phyloP scores from a whole-genome alignment of 2,888 invertebrate species.

The Pocota personata region DNA sequence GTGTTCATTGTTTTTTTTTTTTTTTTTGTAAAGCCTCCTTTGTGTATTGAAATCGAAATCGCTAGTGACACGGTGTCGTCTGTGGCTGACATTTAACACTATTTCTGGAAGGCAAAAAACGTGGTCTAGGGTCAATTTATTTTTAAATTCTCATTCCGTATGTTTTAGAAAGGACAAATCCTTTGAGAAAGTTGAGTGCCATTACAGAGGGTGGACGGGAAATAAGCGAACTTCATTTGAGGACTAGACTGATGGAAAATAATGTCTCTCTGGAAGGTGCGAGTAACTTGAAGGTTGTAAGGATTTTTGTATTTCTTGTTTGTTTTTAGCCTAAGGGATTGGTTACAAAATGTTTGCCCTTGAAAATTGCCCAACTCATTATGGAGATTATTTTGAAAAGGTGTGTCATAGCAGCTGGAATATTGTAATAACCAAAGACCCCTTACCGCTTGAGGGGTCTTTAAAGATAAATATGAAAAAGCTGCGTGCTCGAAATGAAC shows the following conservation, averaged over 20 bases:
- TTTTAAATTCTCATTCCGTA: constrained; percentile 16
- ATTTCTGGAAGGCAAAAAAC: constrained; percentile 61
- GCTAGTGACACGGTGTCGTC: constrained; percentile 63
- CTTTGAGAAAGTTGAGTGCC: constrained; percentile 14
- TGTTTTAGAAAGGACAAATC: constrained; percentile 15
- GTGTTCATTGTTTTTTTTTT: constrained; percentile 19
- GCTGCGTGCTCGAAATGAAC: no score
- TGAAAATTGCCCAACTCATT: no score
- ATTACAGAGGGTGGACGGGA: background rate
- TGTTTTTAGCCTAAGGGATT: no score
- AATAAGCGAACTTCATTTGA: background rate
- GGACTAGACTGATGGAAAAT: background rate
- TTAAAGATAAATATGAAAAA: no score
- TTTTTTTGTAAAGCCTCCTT: constrained; percentile 33
- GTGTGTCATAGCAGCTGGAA: no score
- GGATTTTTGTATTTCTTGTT: no score
- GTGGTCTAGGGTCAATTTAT: constrained; percentile 60
- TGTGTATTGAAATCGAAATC: constrained; percentile 64
- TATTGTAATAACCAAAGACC: no score
- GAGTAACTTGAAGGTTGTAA: no score
- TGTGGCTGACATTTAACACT: constrained; percentile 66
- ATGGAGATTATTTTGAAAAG: no score
- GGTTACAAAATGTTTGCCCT: no score
- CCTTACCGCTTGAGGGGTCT: no score
- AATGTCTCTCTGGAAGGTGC: no score